phyloP scores from a whole-genome alignment of 2,888 invertebrate species.

The Pristionchus mayeri region DNA sequence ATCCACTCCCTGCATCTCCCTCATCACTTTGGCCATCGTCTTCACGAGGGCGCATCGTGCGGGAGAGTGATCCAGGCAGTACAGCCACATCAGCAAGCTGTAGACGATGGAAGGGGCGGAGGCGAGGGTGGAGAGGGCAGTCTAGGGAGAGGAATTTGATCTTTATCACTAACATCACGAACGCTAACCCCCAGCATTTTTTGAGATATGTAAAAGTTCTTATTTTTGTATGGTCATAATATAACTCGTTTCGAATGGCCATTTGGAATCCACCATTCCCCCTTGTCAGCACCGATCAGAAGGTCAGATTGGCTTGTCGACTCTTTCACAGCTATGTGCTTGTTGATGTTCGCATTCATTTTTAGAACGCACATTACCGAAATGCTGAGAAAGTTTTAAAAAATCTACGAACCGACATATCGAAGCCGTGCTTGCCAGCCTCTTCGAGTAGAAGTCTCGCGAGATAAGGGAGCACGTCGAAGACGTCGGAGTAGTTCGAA shows the following conservation, averaged over 20 bases:
- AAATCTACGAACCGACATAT: neutral
- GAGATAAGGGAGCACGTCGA: conserved; percentile 9
- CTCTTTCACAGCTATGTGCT: too few species aligned
- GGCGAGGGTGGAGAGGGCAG: neutral
- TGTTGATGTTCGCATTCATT: too few species aligned
- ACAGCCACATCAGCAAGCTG: neutral
- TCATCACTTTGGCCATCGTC: conserved; percentile 14
- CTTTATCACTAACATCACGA: too few species aligned
- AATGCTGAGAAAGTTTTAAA: too few species aligned
- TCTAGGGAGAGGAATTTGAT: neutral
- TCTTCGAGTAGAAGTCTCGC: neutral
- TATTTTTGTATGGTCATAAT: too few species aligned
- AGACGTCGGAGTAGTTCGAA: neutral
- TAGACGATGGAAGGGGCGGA: conserved; percentile 18
- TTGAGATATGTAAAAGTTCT: too few species aligned
- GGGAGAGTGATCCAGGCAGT: conserved; percentile 4
- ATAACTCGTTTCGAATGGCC: too few species aligned
- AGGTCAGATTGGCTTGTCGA: too few species aligned
- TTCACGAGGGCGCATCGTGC: neutral
- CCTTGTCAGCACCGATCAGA: too few species aligned
- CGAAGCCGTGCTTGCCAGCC: neutral
- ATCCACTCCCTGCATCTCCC: neutral
- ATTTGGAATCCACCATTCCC: too few species aligned
- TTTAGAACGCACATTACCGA: too few species aligned
- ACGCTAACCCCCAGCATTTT: too few species aligned